Percentiles rank a stretch among this genome's conserved stretches.
These are phyloP conservation scores for Lepidurus couesii DNA, from an alignment of 1,140 invertebrate species.

Conservation along the genomic window DNA sequence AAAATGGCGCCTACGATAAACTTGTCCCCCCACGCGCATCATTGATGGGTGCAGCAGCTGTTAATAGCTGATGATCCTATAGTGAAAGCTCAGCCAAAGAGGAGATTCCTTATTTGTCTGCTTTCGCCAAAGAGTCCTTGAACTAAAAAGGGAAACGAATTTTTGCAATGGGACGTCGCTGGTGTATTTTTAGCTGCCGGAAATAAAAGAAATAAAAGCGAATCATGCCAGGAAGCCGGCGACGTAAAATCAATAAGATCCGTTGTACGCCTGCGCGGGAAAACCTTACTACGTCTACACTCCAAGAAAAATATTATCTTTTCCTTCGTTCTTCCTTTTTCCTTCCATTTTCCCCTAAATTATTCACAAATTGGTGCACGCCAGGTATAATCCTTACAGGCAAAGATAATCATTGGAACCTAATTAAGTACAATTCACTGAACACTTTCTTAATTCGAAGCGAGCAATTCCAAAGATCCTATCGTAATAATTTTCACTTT, in stretches of 20 bases:
- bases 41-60: background rate
- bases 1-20: background rate
- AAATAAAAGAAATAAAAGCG: background rate
- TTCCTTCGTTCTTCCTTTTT: background rate
- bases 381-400: too few species aligned
- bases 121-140: background rate
- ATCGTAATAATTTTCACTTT: too few species aligned
- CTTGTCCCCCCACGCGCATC: background rate
- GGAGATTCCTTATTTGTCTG: background rate
- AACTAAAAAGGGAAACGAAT: background rate
- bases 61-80: background rate
- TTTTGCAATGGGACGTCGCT: background rate
- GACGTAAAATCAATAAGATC: conserved; percentile 15
- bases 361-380: too few species aligned
- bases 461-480: too few species aligned
- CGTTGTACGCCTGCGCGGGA: background rate
- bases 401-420: too few species aligned
- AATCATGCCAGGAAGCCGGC: background rate
- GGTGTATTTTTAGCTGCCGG: background rate
- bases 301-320: background rate
- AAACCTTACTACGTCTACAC: background rate
- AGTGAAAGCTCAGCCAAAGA: background rate
- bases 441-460: too few species aligned
- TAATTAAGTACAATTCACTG: too few species aligned
- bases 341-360: background rate